phyloP scores from a whole-genome alignment of 2,113 vertebrate species.

The Salvator merianae region DNA sequence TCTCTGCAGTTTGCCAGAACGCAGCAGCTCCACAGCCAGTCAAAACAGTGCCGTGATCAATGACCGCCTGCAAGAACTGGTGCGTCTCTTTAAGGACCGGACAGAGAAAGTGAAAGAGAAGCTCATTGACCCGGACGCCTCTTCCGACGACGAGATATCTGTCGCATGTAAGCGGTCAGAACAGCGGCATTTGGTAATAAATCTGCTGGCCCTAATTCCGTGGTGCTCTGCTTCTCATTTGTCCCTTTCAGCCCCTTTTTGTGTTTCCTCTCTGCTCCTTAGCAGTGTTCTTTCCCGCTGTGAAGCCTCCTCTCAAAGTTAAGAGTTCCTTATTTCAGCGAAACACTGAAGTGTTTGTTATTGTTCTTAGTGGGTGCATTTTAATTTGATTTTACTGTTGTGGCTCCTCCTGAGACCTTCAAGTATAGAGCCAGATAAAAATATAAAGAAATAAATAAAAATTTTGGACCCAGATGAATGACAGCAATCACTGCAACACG shows the following conservation, averaged over 20 bases:
- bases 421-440: too few species aligned
- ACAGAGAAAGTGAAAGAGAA: slow-evolving; percentile 87
- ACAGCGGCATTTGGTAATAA: not conserved
- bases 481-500: not conserved
- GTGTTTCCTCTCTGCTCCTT: not conserved
- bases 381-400: too few species aligned
- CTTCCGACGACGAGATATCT: slow-evolving; percentile 88
- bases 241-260: not conserved
- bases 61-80: slow-evolving; percentile 86
- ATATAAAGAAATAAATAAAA: too few species aligned
- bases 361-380: too few species aligned
- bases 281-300: not conserved
- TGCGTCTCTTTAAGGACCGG: slow-evolving; percentile 87
- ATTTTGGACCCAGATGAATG: not conserved
- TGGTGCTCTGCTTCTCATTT: too few species aligned
- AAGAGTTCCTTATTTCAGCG: not conserved
- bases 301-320: not conserved
- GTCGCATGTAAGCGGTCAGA: slow-evolving; percentile 77
- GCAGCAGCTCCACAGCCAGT: slow-evolving; percentile 76
- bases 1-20: slow-evolving; percentile 72
- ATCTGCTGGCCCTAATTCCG: not conserved
- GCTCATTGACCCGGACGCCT: slow-evolving; percentile 84
- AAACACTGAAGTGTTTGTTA: not conserved
- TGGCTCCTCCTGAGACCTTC: too few species aligned
- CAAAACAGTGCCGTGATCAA: slow-evolving; percentile 77